These are phyloP conservation scores for Tychaedon coryphoeus DNA, from an alignment of 2,113 vertebrate genomes.

Conservation along the genomic window DNA sequence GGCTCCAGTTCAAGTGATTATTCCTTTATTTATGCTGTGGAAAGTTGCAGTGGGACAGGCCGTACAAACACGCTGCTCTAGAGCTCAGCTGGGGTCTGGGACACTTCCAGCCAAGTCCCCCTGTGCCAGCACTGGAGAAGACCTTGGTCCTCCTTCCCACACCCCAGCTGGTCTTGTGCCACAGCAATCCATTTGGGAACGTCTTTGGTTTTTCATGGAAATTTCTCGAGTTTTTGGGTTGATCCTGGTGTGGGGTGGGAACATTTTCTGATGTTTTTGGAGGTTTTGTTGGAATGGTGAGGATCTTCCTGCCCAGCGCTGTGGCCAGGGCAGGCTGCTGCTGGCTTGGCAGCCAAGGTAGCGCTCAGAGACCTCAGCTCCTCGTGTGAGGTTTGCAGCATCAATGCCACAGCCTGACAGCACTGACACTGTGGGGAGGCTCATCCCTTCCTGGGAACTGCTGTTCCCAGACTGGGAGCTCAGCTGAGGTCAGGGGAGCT, in stretches of 20 bases:
- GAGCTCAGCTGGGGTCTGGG: background rate
- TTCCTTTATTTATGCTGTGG: conserved; percentile 26
- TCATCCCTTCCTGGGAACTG: background rate
- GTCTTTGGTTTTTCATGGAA: conserved; percentile 15
- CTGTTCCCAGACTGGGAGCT: background rate
- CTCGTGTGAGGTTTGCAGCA: accelerated
- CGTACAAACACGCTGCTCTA: background rate
- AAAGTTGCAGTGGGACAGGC: conserved; percentile 8
- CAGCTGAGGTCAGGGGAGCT: background rate
- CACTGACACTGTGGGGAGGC: background rate
- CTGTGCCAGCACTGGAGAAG: background rate
- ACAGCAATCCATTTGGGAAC: background rate
- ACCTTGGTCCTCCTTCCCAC: background rate
- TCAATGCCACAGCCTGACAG: background rate
- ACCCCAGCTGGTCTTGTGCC: background rate
- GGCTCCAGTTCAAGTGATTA: conserved; percentile 35
- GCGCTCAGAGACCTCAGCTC: background rate
- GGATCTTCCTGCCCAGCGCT: background rate
- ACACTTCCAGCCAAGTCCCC: background rate
- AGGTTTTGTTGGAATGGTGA: conserved; percentile 1
- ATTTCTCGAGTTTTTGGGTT: background rate
- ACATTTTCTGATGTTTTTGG: background rate
- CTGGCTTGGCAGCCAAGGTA: background rate
- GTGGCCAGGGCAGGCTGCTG: background rate
- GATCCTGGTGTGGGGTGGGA: background rate